Evolutionary conservation across 2,797 vertebrate species (phyloP), one percentile per base, ranked within the genome.

Genomic region (Sylvilagus floridanus): DNA sequence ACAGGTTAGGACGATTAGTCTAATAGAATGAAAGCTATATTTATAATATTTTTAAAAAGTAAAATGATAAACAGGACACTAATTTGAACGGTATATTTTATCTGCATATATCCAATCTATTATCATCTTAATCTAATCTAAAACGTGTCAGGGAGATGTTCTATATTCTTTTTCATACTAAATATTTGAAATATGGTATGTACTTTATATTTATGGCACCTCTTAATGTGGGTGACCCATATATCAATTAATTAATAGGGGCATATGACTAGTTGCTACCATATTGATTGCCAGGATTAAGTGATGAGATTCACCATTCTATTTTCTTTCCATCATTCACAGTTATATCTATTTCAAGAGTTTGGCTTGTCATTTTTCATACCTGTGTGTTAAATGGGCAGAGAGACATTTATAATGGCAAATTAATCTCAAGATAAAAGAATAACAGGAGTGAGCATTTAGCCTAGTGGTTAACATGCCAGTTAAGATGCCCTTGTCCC

Each of bases 41-140:
- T 72, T 3, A 52, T 24, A 22, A 22, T 14, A 37, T 66, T 88
- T 75, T 83, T 8, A 11, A 62, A 81, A 62, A 73, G 26, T 47
- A 52, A 88, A 83, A 83, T 57, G 6, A 77, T 11, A 84, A 88
- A 84, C 30, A 7, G 28, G 37, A 85, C 77, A 42, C 21, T 13
- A 71, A 86, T 84, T 90, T 94, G 73, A 93, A 42, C 84, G 47
- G 47, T 22, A 79, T 14, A 42, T 76, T 77, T 66, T 69, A 90
- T 76, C 81, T 54, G 86, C 1, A 3, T 50, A 83, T 72, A 76
- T 52, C 7, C 22, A 65, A 92, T 73, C 69, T 71, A 69, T 19
- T 47, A 75, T 63, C 10, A 88, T 75, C 24, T 47, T 47, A 82
- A 54, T 42, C 42, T 63, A 72, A 87, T 12, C 47, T 19, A 35